Conservation (phyloP, 2,797 vertebrate species). For the Lithobates sylvaticus region DNA sequence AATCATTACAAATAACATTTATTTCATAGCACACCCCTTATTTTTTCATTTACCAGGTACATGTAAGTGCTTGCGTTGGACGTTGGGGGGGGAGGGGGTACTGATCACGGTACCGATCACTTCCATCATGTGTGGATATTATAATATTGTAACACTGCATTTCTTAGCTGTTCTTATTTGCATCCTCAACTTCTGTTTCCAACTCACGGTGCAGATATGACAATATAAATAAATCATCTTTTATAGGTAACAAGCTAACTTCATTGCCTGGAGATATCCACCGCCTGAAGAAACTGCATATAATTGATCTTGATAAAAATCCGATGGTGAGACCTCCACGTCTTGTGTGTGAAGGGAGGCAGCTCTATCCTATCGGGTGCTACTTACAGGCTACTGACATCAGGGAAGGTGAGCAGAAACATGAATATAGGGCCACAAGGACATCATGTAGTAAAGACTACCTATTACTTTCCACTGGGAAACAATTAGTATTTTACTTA, state of each 20-base stretch:
- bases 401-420: slow-evolving; percentile 72
- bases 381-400: slow-evolving; percentile 70
- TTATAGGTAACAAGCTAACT: slow-evolving; percentile 71
- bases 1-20: no score
- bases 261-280: slow-evolving; percentile 68
- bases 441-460: background rate
- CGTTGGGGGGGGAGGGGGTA: no score
- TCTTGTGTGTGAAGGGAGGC: slow-evolving; percentile 73
- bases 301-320: slow-evolving; percentile 73
- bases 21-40: no score
- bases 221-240: no score
- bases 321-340: slow-evolving; percentile 70
- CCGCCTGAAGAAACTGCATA: slow-evolving; percentile 65
- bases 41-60: no score
- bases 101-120: no score
- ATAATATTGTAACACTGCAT: no score
- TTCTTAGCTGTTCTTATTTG: no score
- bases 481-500: background rate
- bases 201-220: no score
- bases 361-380: slow-evolving; percentile 66
- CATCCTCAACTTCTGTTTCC: no score
- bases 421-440: background rate
- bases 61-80: no score
- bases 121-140: no score
- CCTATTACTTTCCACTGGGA: background rate